Conservation (phyloP, 2,888 invertebrate genomes). For the Kuschelorhynchus macadamiae region DNA sequence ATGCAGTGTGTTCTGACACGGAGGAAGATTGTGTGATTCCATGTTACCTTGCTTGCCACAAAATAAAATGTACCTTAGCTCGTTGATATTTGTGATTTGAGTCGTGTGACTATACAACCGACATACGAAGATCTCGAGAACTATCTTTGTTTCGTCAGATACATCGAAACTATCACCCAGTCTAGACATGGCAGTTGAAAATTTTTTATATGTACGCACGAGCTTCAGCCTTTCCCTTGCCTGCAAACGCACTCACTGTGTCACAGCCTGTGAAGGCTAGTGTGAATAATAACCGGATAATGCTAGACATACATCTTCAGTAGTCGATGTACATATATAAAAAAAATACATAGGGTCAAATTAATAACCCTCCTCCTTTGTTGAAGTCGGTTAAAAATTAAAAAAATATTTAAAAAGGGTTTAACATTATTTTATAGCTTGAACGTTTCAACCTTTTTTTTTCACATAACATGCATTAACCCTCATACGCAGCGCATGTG, state of each 20-base stretch:
- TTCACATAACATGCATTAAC: no score
- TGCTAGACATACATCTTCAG: background rate
- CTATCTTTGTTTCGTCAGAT: slow-evolving; percentile 6
- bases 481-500: no score
- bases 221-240: slow-evolving; percentile 10
- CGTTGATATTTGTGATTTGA: slow-evolving; percentile 6
- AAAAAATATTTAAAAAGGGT: no score
- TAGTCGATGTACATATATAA: no score
- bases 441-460: no score
- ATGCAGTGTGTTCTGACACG: slow-evolving; percentile 17
- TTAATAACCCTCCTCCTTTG: no score
- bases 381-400: no score
- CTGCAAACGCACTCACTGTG: slow-evolving; percentile 5
- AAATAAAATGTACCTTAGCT: slow-evolving; percentile 12
- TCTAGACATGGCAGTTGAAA: background rate
- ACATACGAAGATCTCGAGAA: slow-evolving; percentile 8
- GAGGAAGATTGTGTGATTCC: slow-evolving; percentile 5
- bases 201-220: slow-evolving; percentile 2
- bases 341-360: no score
- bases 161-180: background rate
- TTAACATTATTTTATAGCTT: no score
- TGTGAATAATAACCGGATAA: background rate
- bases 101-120: slow-evolving; percentile 3
- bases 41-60: slow-evolving; percentile 12
- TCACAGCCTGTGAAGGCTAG: background rate